phyloP scores from a whole-genome alignment of 1,140 invertebrate genomes.

The Holotrichia oblita region DNA sequence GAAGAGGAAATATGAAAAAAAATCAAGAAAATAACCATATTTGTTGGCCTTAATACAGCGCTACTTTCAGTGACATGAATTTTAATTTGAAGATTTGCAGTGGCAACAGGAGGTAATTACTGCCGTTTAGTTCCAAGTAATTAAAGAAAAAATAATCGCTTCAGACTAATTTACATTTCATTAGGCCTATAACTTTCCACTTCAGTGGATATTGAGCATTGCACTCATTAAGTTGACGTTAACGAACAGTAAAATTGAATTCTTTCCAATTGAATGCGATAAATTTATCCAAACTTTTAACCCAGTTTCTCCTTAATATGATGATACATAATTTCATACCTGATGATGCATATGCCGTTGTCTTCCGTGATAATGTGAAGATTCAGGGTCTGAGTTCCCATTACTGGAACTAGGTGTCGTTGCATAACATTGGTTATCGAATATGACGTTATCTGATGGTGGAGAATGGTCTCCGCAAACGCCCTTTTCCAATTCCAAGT shows the following conservation, averaged over 20 bases:
- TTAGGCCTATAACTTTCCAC: too few species aligned
- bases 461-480: conserved; percentile 80
- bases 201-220: too few species aligned
- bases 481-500: conserved; percentile 82
- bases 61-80: not conserved
- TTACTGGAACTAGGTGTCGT: conserved; percentile 92
- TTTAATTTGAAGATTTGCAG: too few species aligned
- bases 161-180: not conserved
- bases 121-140: too few species aligned
- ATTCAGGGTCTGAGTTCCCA: conserved; percentile 86
- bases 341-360: conserved; percentile 65
- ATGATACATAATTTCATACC: conserved; percentile 49
- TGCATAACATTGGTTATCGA: conserved; percentile 93
- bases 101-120: too few species aligned
- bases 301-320: too few species aligned
- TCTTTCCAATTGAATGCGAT: too few species aligned
- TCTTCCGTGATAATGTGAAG: conserved; percentile 66
- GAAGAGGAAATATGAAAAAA: not conserved
- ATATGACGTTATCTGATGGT: conserved; percentile 90
- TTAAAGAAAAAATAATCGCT: not conserved
- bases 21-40: too few species aligned
- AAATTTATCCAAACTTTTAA: too few species aligned
- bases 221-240: too few species aligned
- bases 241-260: too few species aligned
- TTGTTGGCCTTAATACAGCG: not conserved